A percentile compares a stretch with the other conserved stretches of the same genome.
Conservation (phyloP, 2,888 invertebrate species). For the Melipona beecheii region DNA sequence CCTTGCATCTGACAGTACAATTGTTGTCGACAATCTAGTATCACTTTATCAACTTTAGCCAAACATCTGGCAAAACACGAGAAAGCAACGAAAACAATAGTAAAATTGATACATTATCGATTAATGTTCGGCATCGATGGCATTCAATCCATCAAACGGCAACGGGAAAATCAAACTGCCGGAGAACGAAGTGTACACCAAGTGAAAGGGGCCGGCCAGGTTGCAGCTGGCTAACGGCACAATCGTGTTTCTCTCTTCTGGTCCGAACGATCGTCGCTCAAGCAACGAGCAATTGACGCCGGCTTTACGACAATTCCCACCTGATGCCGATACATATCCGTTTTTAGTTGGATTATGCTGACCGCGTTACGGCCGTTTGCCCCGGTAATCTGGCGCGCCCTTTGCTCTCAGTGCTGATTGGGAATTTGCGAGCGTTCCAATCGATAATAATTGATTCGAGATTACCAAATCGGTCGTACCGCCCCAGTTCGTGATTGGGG, state of each 20-base stretch:
- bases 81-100: background rate
- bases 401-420: conserved; percentile 48
- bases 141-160: background rate
- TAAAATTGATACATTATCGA: background rate
- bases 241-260: conserved; percentile 12
- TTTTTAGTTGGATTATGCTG: conserved; percentile 62
- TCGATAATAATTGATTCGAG: conserved; percentile 65
- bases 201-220: background rate
- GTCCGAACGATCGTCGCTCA: conserved; percentile 32
- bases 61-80: background rate
- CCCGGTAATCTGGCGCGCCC: conserved; percentile 54
- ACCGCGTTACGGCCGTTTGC: conserved; percentile 59
- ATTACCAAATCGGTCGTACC: conserved; percentile 53
- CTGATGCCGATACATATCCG: conserved; percentile 56
- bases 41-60: background rate
- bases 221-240: conserved; percentile 3
- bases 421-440: conserved; percentile 55
- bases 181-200: background rate
- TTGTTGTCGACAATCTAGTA: too few species aligned
- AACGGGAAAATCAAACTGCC: background rate
- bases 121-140: too few species aligned
- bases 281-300: conserved; percentile 33
- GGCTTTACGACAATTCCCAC: conserved; percentile 49
- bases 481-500: conserved; percentile 44
- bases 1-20: too few species aligned